Conservation (phyloP, 2,888 invertebrate genomes). For the Idaea straminata region DNA sequence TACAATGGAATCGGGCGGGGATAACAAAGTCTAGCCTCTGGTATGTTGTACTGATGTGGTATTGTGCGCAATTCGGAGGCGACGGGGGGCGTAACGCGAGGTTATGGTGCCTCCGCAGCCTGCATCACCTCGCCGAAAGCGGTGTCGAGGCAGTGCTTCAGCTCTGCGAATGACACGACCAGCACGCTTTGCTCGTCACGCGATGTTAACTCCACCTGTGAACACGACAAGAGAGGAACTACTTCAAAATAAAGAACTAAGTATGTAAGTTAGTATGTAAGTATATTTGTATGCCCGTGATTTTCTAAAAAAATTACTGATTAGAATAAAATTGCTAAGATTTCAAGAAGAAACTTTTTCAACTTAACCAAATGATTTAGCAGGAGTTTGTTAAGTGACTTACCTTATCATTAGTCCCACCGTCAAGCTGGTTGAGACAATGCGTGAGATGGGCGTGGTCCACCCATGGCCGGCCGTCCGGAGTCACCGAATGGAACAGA, state of each 20-base stretch:
- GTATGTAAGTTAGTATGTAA: too few species aligned
- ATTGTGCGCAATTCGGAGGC: slow-evolving; percentile 4
- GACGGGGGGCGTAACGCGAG: slow-evolving; percentile 15
- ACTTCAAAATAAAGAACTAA: too few species aligned
- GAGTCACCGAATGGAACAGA: slow-evolving; percentile 96
- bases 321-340: too few species aligned
- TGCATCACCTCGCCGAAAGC: slow-evolving; percentile 91
- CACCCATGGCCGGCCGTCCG: slow-evolving; percentile 96
- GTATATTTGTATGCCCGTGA: too few species aligned
- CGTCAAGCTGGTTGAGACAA: slow-evolving; percentile 95
- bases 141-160: slow-evolving; percentile 96
- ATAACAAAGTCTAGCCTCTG: not conserved
- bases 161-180: slow-evolving; percentile 96
- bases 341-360: not conserved
- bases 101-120: slow-evolving; percentile 41
- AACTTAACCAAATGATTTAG: too few species aligned
- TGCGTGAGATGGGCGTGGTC: slow-evolving; percentile 97
- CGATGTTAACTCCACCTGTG: slow-evolving; percentile 95
- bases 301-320: too few species aligned
- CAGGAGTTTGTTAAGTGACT: not conserved
- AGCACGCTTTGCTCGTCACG: slow-evolving; percentile 97
- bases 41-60: not conserved
- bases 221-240: slow-evolving; percentile 12
- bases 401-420: slow-evolving; percentile 89
- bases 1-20: not conserved